Base-by-base conservation (phyloP, 2,797 vertebrate genomes). In the Protosalanx chinensis region DNA sequence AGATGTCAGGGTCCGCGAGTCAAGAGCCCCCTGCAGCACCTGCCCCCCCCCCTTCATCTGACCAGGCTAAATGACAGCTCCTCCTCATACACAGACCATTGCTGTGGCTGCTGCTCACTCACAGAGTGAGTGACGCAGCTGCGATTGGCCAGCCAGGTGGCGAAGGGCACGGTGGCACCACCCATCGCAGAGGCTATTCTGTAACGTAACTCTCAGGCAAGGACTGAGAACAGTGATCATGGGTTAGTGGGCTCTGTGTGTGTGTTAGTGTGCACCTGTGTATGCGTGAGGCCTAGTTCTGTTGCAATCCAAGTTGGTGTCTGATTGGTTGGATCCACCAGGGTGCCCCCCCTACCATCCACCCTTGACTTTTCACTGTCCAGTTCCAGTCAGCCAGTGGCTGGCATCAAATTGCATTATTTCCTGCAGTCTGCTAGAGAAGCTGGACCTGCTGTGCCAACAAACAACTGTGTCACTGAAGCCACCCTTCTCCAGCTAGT, bases 81-180 rank as follows among this genome's bases (percentile, higher is more conserved):
- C 76, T 78, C 67, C 64, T 77, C 75, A 82, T 73, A 72, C 68
- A 10, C 65, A 77, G 64, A 75, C 76, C 80, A 83, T 78, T 81
- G 76, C 77, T 68, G 62, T 51, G 51, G 61, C 58, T 67, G 72
- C 66, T 20, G 35, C 12, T 46, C 75, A 75, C 72, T 53, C 46
- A 16, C 41, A 30, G 35, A 65, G 27, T 20, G 41, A 70, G 65
- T 67, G 72, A 75, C 76, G 77, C 49, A 33, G 78, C 71, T 76
- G 74, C 84, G 83, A 84, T 76, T 82, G 79, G 74, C 68, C 81
- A 77, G 80, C 82, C 85, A 84, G 72, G 82, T 84, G 76, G 72
- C 85, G 68, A 82, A 84, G 61, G 65, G 78, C 76, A 27, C 0
- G 41, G 41, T 46, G 41, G 41, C 41, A 12, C 8, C 41, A 12